Evolutionary conservation across 2,113 vertebrate genomes (phyloP).

Genomic region (Crotalus tigris): DNA sequence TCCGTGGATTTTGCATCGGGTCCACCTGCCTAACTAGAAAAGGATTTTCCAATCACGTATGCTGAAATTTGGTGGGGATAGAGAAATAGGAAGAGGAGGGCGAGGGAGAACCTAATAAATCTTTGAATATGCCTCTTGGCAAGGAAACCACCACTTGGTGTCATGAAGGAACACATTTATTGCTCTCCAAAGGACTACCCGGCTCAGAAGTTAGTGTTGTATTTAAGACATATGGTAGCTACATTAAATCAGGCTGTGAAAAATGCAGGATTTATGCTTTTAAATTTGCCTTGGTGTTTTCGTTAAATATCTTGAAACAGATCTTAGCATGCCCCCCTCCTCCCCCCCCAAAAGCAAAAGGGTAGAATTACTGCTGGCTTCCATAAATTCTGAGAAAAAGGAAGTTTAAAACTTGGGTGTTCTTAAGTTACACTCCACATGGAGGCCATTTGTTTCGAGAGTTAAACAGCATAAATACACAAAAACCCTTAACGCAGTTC

Average conservation of each 20-base stretch:
- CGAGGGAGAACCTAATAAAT: constrained; percentile 70
- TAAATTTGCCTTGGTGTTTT: constrained; percentile 27
- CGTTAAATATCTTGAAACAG: constrained; percentile 53
- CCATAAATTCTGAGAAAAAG: constrained; percentile 69
- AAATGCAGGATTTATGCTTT: constrained; percentile 56
- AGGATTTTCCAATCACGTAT: constrained; percentile 65
- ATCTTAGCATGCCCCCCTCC: constrained; percentile 46
- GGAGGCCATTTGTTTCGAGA: constrained; percentile 67
- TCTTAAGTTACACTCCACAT: constrained; percentile 63
- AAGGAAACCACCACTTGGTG: constrained; percentile 66
- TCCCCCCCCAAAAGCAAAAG: background rate
- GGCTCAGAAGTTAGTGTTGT: constrained; percentile 76
- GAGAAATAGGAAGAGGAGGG: constrained; percentile 41
- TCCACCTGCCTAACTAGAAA: constrained; percentile 57
- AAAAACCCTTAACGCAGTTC: constrained; percentile 54
- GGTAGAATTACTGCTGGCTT: constrained; percentile 56
- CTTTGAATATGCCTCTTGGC: constrained; percentile 73
- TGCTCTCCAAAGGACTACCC: constrained; percentile 67
- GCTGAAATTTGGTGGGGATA: constrained; percentile 62
- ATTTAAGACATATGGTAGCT: constrained; percentile 68
- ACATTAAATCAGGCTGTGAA: constrained; percentile 76
- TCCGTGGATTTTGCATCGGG: constrained; percentile 54
- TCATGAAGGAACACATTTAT: constrained; percentile 74
- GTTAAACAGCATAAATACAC: constrained; percentile 59
- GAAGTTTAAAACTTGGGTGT: constrained; percentile 76